Conservation (phyloP, 2,797 vertebrate species). For the Coracias cyanogaster region DNA sequence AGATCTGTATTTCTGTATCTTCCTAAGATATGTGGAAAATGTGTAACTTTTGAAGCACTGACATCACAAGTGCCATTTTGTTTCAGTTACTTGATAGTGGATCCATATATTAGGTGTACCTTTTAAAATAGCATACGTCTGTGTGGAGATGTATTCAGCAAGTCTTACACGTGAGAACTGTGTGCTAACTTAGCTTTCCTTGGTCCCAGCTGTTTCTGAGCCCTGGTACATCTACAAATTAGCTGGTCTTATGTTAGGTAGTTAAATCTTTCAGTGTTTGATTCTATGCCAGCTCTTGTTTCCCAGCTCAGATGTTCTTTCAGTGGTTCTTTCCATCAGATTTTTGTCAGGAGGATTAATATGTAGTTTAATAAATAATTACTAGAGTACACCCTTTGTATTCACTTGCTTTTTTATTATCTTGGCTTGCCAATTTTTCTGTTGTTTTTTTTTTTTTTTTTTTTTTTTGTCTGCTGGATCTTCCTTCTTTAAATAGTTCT, state of each 20-base stretch:
- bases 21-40: neutral
- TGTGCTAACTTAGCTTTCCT: neutral
- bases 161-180: neutral
- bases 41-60: neutral
- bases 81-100: neutral
- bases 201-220: neutral
- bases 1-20: neutral
- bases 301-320: neutral
- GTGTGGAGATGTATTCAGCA: neutral
- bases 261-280: neutral
- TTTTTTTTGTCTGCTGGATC: neutral
- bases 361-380: neutral
- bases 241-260: neutral
- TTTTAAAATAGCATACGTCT: neutral
- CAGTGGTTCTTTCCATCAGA: neutral
- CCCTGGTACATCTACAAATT: neutral
- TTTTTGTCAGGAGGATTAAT: neutral
- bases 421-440: neutral
- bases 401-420: slow-evolving; percentile 7
- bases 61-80: neutral
- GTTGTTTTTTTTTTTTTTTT: neutral
- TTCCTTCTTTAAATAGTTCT: neutral
- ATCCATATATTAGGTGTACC: neutral
- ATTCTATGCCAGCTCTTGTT: neutral
- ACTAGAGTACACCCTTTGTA: neutral